phyloP scores from a whole-genome alignment of 2,113 vertebrate species.

The Eulemur macaco region DNA sequence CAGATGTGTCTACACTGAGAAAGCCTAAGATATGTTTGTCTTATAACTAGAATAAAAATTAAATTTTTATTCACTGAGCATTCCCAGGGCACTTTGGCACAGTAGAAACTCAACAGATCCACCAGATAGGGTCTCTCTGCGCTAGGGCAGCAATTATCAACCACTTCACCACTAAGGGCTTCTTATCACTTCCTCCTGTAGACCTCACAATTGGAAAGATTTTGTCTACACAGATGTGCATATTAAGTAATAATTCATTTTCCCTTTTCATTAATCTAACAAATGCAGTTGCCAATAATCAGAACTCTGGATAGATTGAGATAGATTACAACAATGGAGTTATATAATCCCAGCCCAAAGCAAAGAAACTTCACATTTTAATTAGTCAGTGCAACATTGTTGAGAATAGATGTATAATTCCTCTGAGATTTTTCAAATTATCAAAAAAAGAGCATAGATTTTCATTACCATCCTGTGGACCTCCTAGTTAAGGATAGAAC shows the following conservation, averaged over 20 bases:
- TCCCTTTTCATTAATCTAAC: conserved; percentile 45
- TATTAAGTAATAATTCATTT: conserved; percentile 38
- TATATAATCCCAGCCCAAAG: conserved; percentile 44
- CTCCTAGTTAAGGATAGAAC: background rate
- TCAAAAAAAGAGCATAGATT: conserved; percentile 7
- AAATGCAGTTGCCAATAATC: conserved; percentile 34
- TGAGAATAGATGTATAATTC: conserved; percentile 13
- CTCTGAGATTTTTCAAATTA: background rate
- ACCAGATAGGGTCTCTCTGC: background rate
- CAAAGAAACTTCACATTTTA: conserved; percentile 35
- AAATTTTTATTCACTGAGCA: background rate
- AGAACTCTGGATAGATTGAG: conserved; percentile 38
- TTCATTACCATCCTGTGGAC: background rate
- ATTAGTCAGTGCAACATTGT: background rate
- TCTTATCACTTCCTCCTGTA: background rate
- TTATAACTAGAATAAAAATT: conserved; percentile 21
- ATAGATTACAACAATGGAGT: conserved; percentile 13
- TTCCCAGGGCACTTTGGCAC: background rate
- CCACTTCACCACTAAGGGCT: background rate
- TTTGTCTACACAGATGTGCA: conserved; percentile 15
- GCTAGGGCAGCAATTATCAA: background rate
- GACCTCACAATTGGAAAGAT: background rate
- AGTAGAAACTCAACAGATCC: background rate
- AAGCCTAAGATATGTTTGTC: background rate
- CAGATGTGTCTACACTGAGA: background rate